Evolutionary conservation across 1,140 invertebrate species (phyloP).

Genomic region (Platyura marginata): DNA sequence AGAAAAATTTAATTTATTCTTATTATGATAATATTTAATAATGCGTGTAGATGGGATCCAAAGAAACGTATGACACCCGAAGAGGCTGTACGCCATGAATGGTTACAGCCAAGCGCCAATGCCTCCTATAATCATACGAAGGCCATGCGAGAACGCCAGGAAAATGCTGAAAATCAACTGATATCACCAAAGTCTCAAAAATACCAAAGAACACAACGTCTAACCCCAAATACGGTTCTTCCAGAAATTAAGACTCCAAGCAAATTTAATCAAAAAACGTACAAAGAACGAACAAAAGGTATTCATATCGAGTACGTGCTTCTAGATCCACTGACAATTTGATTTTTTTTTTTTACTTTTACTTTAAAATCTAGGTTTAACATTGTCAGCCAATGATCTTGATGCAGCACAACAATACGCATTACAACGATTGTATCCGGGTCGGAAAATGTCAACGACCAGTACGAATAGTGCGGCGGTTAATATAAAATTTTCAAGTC

Average conservation of each 20-base stretch:
- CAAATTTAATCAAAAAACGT: background rate
- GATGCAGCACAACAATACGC: constrained; percentile 2
- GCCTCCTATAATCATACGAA: constrained; percentile 17
- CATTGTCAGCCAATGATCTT: constrained; percentile 20
- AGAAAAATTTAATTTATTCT: constrained; percentile 5
- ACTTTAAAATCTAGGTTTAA: too few species aligned
- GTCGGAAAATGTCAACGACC: background rate
- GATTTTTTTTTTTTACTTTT: too few species aligned
- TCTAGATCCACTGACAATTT: too few species aligned
- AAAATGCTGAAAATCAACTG: constrained; percentile 12
- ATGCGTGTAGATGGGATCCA: constrained; percentile 82
- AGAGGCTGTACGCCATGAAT: constrained; percentile 65
- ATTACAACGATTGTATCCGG: constrained; percentile 1
- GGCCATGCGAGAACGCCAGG: constrained; percentile 7
- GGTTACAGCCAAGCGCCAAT: constrained; percentile 32
- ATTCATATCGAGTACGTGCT: background rate
- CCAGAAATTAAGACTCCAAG: constrained; percentile 19
- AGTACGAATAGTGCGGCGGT: constrained; percentile 2
- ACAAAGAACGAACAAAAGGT: background rate
- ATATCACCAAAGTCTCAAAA: constrained; percentile 19
- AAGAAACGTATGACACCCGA: constrained; percentile 81
- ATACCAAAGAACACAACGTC: constrained; percentile 7
- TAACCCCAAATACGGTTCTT: constrained; percentile 15
- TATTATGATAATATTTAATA: constrained; percentile 5
- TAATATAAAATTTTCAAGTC: constrained; percentile 1